Conservation (phyloP, 2,113 vertebrate genomes). For the Vulpes vulpes region DNA sequence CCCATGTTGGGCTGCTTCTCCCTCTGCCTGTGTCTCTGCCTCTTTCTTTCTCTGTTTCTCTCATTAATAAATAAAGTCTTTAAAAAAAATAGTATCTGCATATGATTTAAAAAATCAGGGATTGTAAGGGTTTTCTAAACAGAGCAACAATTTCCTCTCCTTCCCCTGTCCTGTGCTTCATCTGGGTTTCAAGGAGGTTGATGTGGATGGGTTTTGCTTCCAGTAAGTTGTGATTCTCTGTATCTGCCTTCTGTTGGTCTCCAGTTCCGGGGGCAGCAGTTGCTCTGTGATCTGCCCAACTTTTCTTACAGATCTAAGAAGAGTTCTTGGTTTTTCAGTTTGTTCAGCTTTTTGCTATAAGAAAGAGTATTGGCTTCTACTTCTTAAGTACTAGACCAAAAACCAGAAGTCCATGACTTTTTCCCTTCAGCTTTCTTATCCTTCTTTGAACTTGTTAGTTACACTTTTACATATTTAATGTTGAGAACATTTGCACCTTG, state of each 20-base stretch:
- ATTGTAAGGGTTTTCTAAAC: background rate
- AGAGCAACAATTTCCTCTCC: background rate
- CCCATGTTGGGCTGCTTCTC: too few species aligned
- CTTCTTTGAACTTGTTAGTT: background rate
- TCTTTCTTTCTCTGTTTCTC: too few species aligned
- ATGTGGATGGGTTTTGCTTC: background rate
- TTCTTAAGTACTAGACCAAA: background rate
- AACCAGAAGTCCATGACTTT: background rate
- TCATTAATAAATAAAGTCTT: too few species aligned
- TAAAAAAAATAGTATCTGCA: background rate
- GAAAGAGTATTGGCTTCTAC: background rate
- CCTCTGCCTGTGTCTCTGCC: too few species aligned
- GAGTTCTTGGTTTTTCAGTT: background rate
- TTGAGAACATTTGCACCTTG: background rate
- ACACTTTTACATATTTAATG: background rate
- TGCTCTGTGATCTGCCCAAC: background rate
- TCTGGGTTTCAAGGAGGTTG: background rate
- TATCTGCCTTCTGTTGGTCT: background rate
- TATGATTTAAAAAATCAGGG: constrained; percentile 15
- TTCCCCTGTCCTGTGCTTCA: background rate
- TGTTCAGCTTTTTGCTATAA: background rate
- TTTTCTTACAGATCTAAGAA: background rate
- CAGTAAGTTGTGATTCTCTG: background rate
- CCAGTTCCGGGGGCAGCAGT: background rate
- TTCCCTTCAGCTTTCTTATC: background rate